Percentiles rank a stretch among this genome's conserved stretches.
Conservation (phyloP, 92 coral and sea anemone species). For the Ricordea florida region DNA sequence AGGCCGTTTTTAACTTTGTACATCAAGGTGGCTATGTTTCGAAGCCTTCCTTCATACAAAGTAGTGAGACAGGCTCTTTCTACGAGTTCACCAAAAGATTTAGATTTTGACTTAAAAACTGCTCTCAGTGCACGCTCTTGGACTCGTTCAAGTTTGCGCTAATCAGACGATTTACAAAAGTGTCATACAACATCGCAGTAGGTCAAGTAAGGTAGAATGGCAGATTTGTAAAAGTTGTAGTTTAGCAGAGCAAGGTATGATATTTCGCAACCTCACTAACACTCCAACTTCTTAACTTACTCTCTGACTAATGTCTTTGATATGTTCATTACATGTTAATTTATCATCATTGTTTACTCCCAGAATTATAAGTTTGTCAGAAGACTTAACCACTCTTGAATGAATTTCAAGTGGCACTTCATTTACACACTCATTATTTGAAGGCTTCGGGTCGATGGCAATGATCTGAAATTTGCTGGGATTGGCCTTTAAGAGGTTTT, state of each 20-base stretch:
- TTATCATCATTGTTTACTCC: background rate
- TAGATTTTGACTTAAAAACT: constrained; percentile 3
- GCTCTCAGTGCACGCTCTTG: background rate
- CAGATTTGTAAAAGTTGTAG: no score
- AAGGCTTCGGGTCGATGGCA: background rate
- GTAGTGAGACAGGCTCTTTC: background rate
- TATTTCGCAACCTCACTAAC: no score
- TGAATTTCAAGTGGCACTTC: background rate
- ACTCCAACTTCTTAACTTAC: no score
- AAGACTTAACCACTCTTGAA: background rate
- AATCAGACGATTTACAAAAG: no score
- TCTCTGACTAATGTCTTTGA: background rate
- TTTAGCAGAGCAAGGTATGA: no score
- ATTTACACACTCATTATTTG: background rate
- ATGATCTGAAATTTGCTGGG: background rate
- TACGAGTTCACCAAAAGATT: background rate
- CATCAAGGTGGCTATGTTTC: background rate
- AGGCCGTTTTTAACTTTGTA: background rate
- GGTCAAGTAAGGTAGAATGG: no score
- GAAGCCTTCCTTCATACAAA: background rate
- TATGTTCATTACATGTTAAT: background rate
- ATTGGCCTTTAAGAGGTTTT: background rate
- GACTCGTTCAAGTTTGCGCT: no score
- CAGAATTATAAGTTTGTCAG: background rate
- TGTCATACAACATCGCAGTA: no score